Conservation (phyloP, 2,113 vertebrate genomes). For the Eleginops maclovinus region DNA sequence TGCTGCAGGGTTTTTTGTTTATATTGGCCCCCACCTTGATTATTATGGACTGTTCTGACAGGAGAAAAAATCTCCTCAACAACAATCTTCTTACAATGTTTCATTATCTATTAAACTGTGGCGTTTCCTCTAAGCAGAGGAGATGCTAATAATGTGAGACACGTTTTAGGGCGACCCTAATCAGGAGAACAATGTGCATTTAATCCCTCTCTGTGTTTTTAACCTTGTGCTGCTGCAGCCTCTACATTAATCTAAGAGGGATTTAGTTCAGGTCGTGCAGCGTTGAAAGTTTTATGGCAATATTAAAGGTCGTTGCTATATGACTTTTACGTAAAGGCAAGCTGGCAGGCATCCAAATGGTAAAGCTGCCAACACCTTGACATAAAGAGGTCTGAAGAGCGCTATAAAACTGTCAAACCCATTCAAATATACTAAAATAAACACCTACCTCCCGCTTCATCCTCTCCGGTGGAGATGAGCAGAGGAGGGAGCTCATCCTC, state of each 20-base stretch:
- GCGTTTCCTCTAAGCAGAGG: not conserved
- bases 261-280: not conserved
- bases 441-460: conserved; percentile 84
- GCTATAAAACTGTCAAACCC: not conserved
- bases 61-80: not conserved
- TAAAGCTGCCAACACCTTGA: too few relatives aligned
- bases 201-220: not conserved
- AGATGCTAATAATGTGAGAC: not conserved
- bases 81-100: not conserved
- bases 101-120: not conserved
- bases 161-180: not conserved
- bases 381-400: too few relatives aligned
- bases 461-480: conserved; percentile 84
- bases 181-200: not conserved
- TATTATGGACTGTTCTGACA: not conserved
- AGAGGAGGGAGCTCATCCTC: conserved; percentile 89
- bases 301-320: not conserved
- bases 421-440: not conserved
- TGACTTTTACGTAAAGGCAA: too few relatives aligned
- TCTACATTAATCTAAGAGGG: not conserved
- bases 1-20: not conserved
- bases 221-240: not conserved
- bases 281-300: not conserved
- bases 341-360: too few relatives aligned
- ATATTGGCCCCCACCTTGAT: too few relatives aligned